Percentiles rank a stretch among this genome's conserved stretches.
Conservation (phyloP, 2,113 vertebrate species). For the Crotalus horridus region DNA sequence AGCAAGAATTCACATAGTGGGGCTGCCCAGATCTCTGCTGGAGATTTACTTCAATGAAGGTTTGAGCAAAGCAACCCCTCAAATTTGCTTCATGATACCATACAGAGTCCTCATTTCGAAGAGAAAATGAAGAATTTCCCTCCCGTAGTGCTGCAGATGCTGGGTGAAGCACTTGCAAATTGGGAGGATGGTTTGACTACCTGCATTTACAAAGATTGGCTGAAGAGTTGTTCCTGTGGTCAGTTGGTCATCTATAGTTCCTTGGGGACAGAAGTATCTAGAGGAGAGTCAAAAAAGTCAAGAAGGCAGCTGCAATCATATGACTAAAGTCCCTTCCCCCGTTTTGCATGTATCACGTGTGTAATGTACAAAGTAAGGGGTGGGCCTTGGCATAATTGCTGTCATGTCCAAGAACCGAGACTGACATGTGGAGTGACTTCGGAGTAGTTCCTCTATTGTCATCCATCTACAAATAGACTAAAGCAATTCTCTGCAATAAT, state of each 20-base stretch:
- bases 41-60: background rate
- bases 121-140: background rate
- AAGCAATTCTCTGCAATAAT: background rate
- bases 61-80: background rate
- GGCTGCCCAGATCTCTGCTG: background rate
- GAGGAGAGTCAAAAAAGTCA: background rate
- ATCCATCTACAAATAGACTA: background rate
- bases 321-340: background rate
- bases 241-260: background rate
- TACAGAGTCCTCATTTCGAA: background rate
- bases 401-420: background rate
- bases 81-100: background rate
- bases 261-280: background rate
- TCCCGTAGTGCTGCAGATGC: background rate
- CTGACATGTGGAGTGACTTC: background rate
- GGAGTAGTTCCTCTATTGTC: background rate
- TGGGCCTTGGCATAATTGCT: background rate
- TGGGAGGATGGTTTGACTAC: background rate
- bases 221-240: background rate
- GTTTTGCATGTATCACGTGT: background rate
- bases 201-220: background rate
- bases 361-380: background rate
- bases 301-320: background rate
- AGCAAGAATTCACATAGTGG: background rate
- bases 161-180: background rate